A percentile compares a stretch with the other conserved stretches of the same genome.
These are phyloP conservation scores for Macheiramphus alcinus DNA, from an alignment of 2,113 vertebrate genomes.

Conservation along the genomic window DNA sequence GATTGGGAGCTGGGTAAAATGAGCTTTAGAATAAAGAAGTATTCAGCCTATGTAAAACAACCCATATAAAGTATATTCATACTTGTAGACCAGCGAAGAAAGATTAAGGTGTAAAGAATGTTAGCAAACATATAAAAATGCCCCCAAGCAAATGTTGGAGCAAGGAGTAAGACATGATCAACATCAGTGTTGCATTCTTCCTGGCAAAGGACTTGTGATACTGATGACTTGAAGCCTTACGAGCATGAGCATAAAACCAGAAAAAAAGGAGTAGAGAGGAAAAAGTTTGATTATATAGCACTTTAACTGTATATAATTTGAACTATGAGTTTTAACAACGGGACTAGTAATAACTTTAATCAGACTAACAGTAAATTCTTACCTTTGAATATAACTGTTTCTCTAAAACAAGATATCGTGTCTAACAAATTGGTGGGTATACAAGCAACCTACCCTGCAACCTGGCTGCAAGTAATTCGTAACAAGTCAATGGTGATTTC, in stretches of 20 bases:
- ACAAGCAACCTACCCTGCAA: not conserved
- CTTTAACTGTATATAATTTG: not conserved
- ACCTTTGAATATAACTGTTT: not conserved
- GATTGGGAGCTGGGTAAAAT: not conserved
- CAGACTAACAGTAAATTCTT: not conserved
- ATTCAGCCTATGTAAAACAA: not conserved
- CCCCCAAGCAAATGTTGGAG: not conserved
- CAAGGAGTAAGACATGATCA: not conserved
- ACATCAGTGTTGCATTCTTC: not conserved
- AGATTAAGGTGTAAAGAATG: not conserved
- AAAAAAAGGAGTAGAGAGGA: not conserved
- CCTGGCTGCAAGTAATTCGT: not conserved
- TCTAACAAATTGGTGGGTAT: not conserved
- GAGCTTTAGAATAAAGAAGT: not conserved
- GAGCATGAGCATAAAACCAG: not conserved
- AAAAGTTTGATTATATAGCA: not conserved
- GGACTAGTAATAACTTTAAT: not conserved
- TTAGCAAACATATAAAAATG: not conserved
- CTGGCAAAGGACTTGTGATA: not conserved
- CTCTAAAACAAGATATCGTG: not conserved
- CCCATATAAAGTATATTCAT: not conserved
- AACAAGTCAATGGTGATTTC: not conserved
- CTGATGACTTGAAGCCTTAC: not conserved
- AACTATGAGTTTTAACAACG: not conserved
- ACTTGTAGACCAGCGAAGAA: rapidly evolving